Conservation (phyloP, 2,113 vertebrate species). For the Struthidea cinerea region DNA sequence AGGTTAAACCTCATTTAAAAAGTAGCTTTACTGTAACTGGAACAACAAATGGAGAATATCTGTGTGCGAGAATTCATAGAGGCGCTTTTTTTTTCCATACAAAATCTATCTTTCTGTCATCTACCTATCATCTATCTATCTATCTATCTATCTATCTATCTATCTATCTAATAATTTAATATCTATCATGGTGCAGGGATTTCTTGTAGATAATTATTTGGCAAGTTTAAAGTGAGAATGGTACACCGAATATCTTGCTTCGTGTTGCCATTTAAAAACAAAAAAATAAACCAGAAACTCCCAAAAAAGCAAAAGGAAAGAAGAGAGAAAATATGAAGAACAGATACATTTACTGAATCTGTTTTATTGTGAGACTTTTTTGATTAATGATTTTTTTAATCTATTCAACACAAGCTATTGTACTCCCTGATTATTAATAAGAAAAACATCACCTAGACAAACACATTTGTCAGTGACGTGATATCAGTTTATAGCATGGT, state of each 20-base stretch:
- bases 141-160: neutral
- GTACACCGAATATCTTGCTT: neutral
- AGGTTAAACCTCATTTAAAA: neutral
- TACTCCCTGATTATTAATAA: neutral
- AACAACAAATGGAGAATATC: neutral
- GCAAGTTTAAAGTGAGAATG: neutral
- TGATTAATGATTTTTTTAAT: neutral
- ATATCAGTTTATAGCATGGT: neutral
- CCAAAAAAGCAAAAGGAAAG: neutral
- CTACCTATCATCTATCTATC: neutral
- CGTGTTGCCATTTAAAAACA: neutral
- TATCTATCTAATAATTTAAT: neutral
- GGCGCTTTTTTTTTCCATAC: rapidly evolving
- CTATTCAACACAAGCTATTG: neutral
- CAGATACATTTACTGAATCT: neutral
- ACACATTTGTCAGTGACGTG: neutral
- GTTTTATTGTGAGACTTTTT: neutral
- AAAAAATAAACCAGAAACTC: neutral
- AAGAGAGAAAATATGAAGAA: no score
- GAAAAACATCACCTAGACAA: neutral
- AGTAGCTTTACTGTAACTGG: neutral
- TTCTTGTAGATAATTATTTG: neutral
- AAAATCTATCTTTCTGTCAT: neutral
- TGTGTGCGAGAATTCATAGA: neutral
- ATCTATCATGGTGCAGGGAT: neutral